Evolutionary conservation across 2,888 invertebrate species (phyloP).

Genomic region (Dendrolimus pini): DNA sequence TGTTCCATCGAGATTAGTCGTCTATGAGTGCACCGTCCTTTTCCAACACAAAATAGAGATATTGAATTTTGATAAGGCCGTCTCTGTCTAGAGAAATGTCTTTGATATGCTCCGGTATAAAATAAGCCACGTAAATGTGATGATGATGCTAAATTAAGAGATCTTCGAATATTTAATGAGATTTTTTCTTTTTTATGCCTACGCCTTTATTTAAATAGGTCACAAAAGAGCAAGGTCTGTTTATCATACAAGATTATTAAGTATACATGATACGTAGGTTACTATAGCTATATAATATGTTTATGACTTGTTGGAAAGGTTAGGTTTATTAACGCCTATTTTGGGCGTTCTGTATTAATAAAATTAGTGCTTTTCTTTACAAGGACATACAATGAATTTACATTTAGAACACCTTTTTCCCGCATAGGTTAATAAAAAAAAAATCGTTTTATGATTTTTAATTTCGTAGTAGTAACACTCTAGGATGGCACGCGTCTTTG

Average conservation of each 20-base stretch:
- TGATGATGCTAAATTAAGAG: slow-evolving; percentile 23
- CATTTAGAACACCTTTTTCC: too few relatives aligned
- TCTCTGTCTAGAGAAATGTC: slow-evolving; percentile 45
- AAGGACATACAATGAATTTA: too few relatives aligned
- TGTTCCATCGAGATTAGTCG: slow-evolving; percentile 65
- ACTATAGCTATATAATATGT: too few relatives aligned
- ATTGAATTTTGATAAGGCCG: slow-evolving; percentile 65
- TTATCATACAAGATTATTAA: background rate
- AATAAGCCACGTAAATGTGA: slow-evolving; percentile 32
- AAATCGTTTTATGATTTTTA: too few relatives aligned
- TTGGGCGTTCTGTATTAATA: too few relatives aligned
- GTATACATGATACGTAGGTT: too few relatives aligned
- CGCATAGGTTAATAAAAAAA: too few relatives aligned
- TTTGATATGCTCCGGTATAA: slow-evolving; percentile 33
- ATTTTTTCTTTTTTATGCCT: slow-evolving; percentile 4
- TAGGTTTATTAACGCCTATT: too few relatives aligned
- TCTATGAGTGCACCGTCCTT: slow-evolving; percentile 56
- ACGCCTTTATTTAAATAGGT: slow-evolving; percentile 2
- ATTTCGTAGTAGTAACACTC: too few relatives aligned
- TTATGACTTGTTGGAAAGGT: too few relatives aligned
- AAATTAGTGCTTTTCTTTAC: too few relatives aligned
- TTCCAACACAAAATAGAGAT: slow-evolving; percentile 67
- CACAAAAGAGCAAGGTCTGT: background rate
- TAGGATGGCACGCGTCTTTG: too few relatives aligned
- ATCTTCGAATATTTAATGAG: slow-evolving; percentile 6